These are phyloP conservation scores for Agriopis aurantiaria DNA, from an alignment of 2,888 invertebrate species.

Conservation along the genomic window DNA sequence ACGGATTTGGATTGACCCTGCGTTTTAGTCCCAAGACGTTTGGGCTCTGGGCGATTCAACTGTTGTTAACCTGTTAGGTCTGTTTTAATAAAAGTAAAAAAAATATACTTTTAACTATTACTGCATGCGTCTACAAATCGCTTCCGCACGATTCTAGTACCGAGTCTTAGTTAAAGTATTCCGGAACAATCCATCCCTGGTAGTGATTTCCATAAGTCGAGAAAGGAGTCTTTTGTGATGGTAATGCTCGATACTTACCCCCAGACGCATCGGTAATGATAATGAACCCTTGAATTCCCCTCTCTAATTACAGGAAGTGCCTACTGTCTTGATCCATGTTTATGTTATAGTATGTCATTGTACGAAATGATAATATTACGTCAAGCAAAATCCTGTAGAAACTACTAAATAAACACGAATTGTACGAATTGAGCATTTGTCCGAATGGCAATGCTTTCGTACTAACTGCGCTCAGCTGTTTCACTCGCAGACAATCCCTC, in stretches of 20 bases:
- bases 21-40: too few relatives aligned
- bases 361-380: too few relatives aligned
- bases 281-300: constrained; percentile 54
- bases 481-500: too few relatives aligned
- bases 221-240: constrained; percentile 42
- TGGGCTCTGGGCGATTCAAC: too few relatives aligned
- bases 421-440: too few relatives aligned
- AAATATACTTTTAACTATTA: not conserved
- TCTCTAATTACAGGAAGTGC: constrained; percentile 50
- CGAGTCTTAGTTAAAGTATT: constrained; percentile 15
- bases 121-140: not conserved
- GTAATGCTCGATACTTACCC: constrained; percentile 43
- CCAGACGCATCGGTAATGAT: constrained; percentile 44
- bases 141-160: not conserved
- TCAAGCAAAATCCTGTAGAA: too few relatives aligned
- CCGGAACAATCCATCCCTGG: constrained; percentile 21
- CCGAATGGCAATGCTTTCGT: too few relatives aligned
- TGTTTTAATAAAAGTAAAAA: not conserved
- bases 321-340: constrained; percentile 40
- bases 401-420: too few relatives aligned
- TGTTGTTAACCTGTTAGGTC: not conserved
- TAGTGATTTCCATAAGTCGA: constrained; percentile 44
- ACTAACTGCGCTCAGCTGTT: too few relatives aligned
- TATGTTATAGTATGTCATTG: not conserved
- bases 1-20: too few relatives aligned